Percentiles rank a stretch among this genome's conserved stretches.
phyloP scores from a whole-genome alignment of 2,888 invertebrate genomes.

The Odontocerum albicorne region DNA sequence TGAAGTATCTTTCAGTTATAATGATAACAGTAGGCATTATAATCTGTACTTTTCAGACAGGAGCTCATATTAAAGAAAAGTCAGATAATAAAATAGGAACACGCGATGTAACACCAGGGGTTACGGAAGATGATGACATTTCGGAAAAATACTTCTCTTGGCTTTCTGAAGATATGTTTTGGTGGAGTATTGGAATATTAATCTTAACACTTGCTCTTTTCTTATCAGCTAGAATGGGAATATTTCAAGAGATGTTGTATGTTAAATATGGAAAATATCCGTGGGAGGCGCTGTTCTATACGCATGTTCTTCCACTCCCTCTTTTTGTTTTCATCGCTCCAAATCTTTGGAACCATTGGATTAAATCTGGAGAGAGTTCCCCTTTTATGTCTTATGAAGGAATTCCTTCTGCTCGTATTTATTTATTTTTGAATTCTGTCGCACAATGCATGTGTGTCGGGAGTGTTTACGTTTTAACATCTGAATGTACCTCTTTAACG shows the following conservation, averaged over 20 bases:
- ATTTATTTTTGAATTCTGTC: conserved; percentile 65
- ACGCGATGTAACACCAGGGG: no score
- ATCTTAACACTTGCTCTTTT: conserved; percentile 71
- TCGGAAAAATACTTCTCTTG: not conserved
- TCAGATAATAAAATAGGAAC: no score
- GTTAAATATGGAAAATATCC: conserved; percentile 72
- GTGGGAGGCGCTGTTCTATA: conserved; percentile 67
- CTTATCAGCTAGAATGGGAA: conserved; percentile 75
- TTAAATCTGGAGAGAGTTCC: conserved; percentile 57
- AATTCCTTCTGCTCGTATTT: conserved; percentile 64
- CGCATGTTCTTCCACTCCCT: conserved; percentile 72
- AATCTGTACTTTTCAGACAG: conserved; percentile 70
- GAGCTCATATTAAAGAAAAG: conserved; percentile 16
- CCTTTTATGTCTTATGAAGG: conserved; percentile 46
- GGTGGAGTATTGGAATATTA: conserved; percentile 53
- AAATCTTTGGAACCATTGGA: conserved; percentile 64
- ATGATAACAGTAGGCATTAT: conserved; percentile 75
- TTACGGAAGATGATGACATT: not conserved
- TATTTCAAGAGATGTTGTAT: conserved; percentile 71
- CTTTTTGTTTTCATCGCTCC: conserved; percentile 64
- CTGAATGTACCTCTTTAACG: conserved; percentile 74
- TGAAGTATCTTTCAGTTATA: conserved; percentile 72
- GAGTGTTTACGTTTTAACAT: conserved; percentile 74
- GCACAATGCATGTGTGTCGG: conserved; percentile 77
- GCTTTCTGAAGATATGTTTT: conserved; percentile 2